Percentiles rank a stretch among this genome's conserved stretches.
These are phyloP conservation scores for Philaenus spumarius DNA, from an alignment of 1,140 invertebrate species.

Conservation along the genomic window DNA sequence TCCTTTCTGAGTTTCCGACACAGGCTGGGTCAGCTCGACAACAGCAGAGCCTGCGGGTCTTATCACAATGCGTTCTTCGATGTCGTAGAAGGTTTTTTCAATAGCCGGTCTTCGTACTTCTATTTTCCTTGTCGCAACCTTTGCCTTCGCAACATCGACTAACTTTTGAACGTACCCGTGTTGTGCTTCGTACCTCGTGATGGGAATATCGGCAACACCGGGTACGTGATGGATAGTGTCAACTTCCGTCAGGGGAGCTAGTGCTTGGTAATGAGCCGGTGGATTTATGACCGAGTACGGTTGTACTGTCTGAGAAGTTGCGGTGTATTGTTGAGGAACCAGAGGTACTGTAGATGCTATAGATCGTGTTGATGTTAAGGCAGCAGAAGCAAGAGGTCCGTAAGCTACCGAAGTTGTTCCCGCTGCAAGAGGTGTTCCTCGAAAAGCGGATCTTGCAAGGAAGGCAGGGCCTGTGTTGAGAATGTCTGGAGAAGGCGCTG, in stretches of 20 bases:
- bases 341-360: constrained; percentile 17
- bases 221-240: constrained; percentile 40
- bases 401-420: constrained; percentile 19
- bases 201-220: constrained; percentile 45
- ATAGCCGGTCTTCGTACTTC: constrained; percentile 55
- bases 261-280: neutral
- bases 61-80: constrained; percentile 53
- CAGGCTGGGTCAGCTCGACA: constrained; percentile 52
- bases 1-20: constrained; percentile 41
- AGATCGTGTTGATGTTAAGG: constrained; percentile 18
- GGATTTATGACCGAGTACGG: neutral
- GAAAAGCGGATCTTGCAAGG: neutral
- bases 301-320: neutral
- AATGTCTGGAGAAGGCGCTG: no score
- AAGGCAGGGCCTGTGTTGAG: no score
- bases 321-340: neutral
- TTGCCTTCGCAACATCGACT: constrained; percentile 47
- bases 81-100: constrained; percentile 58
- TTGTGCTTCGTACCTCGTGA: constrained; percentile 44
- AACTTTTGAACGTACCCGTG: constrained; percentile 46
- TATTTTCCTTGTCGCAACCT: constrained; percentile 43
- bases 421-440: neutral
- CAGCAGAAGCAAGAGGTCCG: constrained; percentile 19
- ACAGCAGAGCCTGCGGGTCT: constrained; percentile 55
- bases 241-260: constrained; percentile 28